Evolutionary conservation across 2,797 vertebrate species (phyloP), one percentile per base, ranked within the genome.

Genomic region (Picus viridis): DNA sequence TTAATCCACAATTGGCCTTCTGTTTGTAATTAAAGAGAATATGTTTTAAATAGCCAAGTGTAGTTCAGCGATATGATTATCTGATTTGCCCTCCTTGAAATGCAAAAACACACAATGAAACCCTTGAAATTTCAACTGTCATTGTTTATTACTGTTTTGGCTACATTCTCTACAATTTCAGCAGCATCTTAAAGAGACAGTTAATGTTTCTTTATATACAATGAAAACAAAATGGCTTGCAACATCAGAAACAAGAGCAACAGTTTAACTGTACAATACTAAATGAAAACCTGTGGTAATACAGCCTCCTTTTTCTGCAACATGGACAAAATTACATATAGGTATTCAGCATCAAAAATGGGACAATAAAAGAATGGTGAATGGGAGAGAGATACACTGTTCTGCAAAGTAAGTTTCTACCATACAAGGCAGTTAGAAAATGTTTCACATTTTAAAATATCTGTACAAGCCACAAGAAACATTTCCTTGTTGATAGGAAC

Each of bases 161-260:
- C 98, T 98, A 98, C 98, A 98, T 98, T 98, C 98, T 98, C 98
- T 98, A 98, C 98, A 98, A 98, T 98, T 98, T 98, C 98, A 98
- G 98, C 98, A 98, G 98, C 98, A 98, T 98, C 97, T 97, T 98
- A 97, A 96, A 98, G 97, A 98, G 97, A 98, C 97, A 98, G 98
- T 97, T 90, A 97, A 97, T 96, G 97, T 98, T 97, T 97, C 97
- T 94, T 97, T 98, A 97, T 98, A 95, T 98, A 98, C 98, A 98
- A 98, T 97, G 97, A 97, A 97, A 97, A 96, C 97, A 97, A 97
- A 97, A 98, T 97, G 97, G 97, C 97, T 98, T 98, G 97, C 97
- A 97, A 98, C 97, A 97, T 97, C 96, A 96, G 97, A 97, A 98
- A 97, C 97, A 94, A 97, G 95, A 98, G 97, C 97, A 97, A 98